Base-by-base conservation (phyloP, 2,888 invertebrate species). In the Andrena praecox region DNA sequence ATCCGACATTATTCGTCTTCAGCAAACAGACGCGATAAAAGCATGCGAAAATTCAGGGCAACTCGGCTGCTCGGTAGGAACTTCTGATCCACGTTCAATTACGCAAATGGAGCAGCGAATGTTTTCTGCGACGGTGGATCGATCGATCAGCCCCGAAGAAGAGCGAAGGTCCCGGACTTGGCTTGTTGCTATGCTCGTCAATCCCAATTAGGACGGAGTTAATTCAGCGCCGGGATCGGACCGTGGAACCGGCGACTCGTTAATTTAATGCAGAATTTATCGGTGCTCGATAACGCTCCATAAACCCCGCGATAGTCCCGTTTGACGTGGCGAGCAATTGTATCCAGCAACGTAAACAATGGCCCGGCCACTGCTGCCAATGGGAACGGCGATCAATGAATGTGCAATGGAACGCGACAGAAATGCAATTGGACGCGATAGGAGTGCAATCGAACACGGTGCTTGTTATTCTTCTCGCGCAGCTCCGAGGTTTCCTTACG, bases 261-360 rank as follows among this genome's bases (percentile, higher is more conserved):
- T 81, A 70, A 82, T 82, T 84, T 71, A 71, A 75, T 56, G 77
- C 76, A 63, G 54, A 62, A 86, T 86, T 86, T 80, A 86, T 87
- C 81, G 75, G 35, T n/a, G 2, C 35, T 74, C 33, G 59, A 82
- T 82, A 79, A 64, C 42, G 20, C 35, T n/a, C 33, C 35, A 48
- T 59, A 79, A 68, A 62, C 71, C 24, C 31, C 29, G 10, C 48
- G 27, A 56, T 24, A 79, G 59, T 52, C 56, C 52, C 71, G 79
- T 66, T 69, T 20, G 62, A 71, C 62, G 48, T 50, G 4, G 54
- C 27, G 8, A 27, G 31, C 52, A 60, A 77, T 77, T 60, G 24
- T 42, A 42, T 70, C 62, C 7, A 29, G 33, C 79, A 50, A 29
- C 63, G 67, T 63, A 79, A 79, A 66, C 59, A 77, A 64, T 56